These are phyloP conservation scores for Tokudaia tokunoshimensis DNA, from an alignment of 2,797 vertebrate species.

Conservation along the genomic window DNA sequence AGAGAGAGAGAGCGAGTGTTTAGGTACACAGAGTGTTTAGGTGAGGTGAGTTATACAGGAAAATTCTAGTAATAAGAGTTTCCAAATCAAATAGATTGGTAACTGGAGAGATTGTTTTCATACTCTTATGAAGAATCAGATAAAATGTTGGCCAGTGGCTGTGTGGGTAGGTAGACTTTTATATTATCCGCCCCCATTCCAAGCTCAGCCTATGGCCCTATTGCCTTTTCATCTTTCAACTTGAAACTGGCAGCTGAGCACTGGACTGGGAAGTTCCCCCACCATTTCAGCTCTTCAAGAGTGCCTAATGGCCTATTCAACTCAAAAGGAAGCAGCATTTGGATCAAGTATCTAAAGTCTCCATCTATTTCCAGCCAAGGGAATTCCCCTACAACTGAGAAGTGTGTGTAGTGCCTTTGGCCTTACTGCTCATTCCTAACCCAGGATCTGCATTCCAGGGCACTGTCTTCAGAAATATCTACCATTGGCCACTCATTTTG, in stretches of 20 bases:
- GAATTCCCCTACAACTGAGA: not conserved
- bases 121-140: not conserved
- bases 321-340: conserved; percentile 17
- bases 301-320: not conserved
- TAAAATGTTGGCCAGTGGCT: not conserved
- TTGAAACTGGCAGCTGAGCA: conserved; percentile 35
- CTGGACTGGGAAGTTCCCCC: not conserved
- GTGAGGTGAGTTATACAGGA: not conserved
- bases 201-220: not conserved
- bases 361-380: conserved; percentile 40
- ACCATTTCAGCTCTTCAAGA: not conserved
- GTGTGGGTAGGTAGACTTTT: not conserved
- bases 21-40: not conserved
- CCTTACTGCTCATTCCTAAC: not conserved
- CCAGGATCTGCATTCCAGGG: not conserved
- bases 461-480: not conserved
- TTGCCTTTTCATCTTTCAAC: conserved; percentile 3
- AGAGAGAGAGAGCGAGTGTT: too few relatives aligned
- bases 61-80: not conserved
- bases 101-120: not conserved
- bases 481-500: not conserved
- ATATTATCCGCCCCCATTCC: not conserved
- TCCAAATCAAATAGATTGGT: conserved; percentile 2
- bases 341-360: conserved; percentile 25
- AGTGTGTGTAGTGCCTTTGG: not conserved